Conservation (phyloP, 35 echinoderm and acorn worm genomes). For the Stichopus chloronotus region DNA sequence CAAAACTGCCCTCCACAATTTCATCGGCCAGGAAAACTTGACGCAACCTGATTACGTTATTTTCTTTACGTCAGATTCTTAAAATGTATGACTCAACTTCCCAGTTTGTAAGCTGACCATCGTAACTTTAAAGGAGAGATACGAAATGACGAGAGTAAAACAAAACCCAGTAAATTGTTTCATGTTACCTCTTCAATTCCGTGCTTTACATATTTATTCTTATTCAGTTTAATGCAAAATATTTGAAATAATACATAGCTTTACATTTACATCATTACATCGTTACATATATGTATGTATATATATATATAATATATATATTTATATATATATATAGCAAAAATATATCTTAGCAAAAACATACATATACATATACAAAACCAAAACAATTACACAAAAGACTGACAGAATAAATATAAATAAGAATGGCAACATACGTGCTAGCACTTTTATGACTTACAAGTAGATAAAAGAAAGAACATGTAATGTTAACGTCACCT, state of each 20-base stretch:
- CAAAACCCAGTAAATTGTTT: background rate
- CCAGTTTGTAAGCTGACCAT: too few species aligned
- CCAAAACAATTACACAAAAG: background rate
- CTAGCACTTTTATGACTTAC: background rate
- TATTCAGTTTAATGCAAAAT: background rate
- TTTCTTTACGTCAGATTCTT: too few species aligned
- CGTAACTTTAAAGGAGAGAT: too few species aligned
- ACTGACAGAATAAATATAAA: background rate
- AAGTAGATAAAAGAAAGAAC: background rate
- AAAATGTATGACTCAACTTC: too few species aligned
- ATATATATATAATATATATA: background rate
- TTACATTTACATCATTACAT: background rate
- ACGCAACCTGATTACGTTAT: too few species aligned
- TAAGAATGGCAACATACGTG: background rate
- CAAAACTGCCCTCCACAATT: too few species aligned
- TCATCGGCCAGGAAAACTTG: too few species aligned
- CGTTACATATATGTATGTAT: background rate
- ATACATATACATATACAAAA: background rate
- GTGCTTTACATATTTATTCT: constrained; percentile 1
- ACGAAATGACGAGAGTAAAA: background rate
- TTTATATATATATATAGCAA: background rate
- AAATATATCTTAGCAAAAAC: background rate
- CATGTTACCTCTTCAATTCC: background rate
- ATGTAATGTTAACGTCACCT: background rate
- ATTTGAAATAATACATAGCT: background rate